These are phyloP conservation scores for Caenorhabditis wallacei DNA, from an alignment of 2,888 invertebrate genomes.

Conservation along the genomic window DNA sequence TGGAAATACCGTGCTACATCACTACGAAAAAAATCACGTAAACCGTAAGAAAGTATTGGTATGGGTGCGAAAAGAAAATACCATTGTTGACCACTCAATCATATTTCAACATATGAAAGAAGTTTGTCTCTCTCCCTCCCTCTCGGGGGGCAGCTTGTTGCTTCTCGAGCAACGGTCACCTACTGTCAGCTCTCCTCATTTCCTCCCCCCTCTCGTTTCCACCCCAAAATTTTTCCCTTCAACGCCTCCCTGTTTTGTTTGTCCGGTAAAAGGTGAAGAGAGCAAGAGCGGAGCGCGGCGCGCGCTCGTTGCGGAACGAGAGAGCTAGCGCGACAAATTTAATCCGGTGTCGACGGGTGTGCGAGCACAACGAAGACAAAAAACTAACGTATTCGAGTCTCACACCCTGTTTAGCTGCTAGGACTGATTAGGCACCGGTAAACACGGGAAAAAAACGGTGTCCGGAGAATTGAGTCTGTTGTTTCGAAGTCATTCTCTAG, in stretches of 20 bases:
- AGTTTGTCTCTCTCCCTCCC: too few species aligned
- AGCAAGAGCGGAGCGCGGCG: slow-evolving; percentile 33
- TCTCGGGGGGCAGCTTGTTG: slow-evolving; percentile 30
- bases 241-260: slow-evolving; percentile 64
- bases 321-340: slow-evolving; percentile 42
- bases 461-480: slow-evolving; percentile 28
- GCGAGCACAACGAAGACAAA: slow-evolving; percentile 40
- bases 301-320: slow-evolving; percentile 47
- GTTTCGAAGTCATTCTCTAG: slow-evolving; percentile 21
- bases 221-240: background rate
- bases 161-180: slow-evolving; percentile 56
- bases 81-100: slow-evolving; percentile 29
- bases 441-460: slow-evolving; percentile 48
- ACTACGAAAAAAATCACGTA: background rate
- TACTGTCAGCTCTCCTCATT: slow-evolving; percentile 50
- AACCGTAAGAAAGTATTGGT: too few species aligned
- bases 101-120: slow-evolving; percentile 48
- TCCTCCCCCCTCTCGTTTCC: slow-evolving; percentile 11
- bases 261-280: slow-evolving; percentile 65
- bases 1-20: too few species aligned
- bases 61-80: slow-evolving; percentile 5
- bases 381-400: slow-evolving; percentile 52
- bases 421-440: slow-evolving; percentile 61
- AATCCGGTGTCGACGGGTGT: slow-evolving; percentile 55
- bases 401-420: slow-evolving; percentile 57